phyloP scores from a whole-genome alignment of 2,888 invertebrate genomes.

The Nudaria mundana region DNA sequence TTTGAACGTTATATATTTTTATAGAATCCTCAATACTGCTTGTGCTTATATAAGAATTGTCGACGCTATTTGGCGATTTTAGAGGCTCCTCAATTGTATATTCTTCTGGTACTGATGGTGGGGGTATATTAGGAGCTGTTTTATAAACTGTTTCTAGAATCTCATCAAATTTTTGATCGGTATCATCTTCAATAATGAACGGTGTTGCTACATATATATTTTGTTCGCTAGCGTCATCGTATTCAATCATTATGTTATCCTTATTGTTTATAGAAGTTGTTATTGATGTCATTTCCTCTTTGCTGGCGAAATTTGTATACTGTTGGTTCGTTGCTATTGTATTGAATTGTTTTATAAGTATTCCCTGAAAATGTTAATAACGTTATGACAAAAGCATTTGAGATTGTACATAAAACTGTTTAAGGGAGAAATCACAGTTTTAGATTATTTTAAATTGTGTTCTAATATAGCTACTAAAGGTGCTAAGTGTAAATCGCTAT shows the following conservation, averaged over 20 bases:
- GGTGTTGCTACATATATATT: constrained; percentile 62
- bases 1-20: constrained; percentile 77
- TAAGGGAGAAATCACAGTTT: constrained; percentile 11
- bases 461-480: constrained; percentile 16
- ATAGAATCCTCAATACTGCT: constrained; percentile 77
- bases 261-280: constrained; percentile 55
- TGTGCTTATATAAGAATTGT: constrained; percentile 64
- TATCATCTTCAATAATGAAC: constrained; percentile 57
- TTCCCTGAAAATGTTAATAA: constrained; percentile 63
- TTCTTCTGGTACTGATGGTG: constrained; percentile 36
- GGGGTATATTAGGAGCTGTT: constrained; percentile 28
- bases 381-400: constrained; percentile 30
- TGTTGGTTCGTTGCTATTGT: constrained; percentile 68
- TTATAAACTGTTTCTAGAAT: constrained; percentile 60
- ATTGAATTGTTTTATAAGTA: constrained; percentile 74
- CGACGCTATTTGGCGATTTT: constrained; percentile 59
- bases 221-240: constrained; percentile 59
- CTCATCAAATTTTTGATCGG: constrained; percentile 67
- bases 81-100: constrained; percentile 45
- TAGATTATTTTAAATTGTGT: constrained; percentile 5
- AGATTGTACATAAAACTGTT: constrained; percentile 1
- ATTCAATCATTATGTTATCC: constrained; percentile 65
- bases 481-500: no score
- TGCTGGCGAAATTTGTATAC: constrained; percentile 57
- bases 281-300: constrained; percentile 50